Evolutionary conservation across 1,140 invertebrate genomes (phyloP), one percentile per base, ranked within the genome.

Genomic region (Zophobas atratus): DNA sequence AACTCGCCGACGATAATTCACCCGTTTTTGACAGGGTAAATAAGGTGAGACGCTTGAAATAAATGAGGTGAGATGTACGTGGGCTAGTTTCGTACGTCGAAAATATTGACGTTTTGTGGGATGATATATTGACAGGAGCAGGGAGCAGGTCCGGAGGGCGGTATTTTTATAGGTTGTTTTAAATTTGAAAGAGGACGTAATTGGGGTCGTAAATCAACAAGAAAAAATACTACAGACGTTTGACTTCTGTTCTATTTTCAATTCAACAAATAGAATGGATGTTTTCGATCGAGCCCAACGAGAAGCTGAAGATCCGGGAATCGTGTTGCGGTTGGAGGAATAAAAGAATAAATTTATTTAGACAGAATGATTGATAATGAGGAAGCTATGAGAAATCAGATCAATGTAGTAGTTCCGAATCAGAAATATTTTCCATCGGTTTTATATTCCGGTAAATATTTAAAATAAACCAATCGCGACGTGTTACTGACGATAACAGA

Each of bases 51-150:
- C 60, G 60, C 43, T 43, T 41, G n/a, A 43, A 43, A 32, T 67
- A 67, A 67, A 67, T 39, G 60, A 67, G 60, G 36, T 67, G 60
- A 67, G 60, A 67, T 63, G 34, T 63, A 63, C 57, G 57, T 63
- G 57, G 57, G 57, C 35, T 39, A 63, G 57, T 38, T 51, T 51
- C 49, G 39, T 8, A 67, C 33, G 2, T 39, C n/a, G 55, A 43
- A 36, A 41, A 67, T 67, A 67, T 67, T 67, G 60, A 67, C 39
- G 60, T 67, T 43, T 67, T 67, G 43, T 43, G 38, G 41, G 41
- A 43, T 67, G 60, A 67, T 67, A 60, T 60, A 60, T 60, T 6
- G 56, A 60, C 56, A 36, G 34, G 3, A 56, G 32, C 2, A n/a
- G 56, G 34, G 2, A 60, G 56, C 36, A 35, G 8, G 20, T 33